Percentiles rank a stretch among this genome's conserved stretches.
phyloP scores from a whole-genome alignment of 2,113 vertebrate genomes.

The Leucopsar rothschildi region DNA sequence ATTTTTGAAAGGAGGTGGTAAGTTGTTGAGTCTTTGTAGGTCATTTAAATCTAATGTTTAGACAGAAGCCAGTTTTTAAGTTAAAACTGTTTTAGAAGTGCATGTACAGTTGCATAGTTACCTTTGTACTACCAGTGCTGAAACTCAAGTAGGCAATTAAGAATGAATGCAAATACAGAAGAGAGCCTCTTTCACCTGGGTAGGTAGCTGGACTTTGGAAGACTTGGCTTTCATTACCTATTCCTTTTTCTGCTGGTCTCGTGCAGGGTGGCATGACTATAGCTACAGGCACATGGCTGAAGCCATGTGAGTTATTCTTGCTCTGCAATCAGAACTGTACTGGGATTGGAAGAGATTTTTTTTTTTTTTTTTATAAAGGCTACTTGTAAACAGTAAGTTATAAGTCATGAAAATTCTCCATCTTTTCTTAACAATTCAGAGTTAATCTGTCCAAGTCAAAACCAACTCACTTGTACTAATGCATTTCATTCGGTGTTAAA shows the following conservation, averaged over 20 bases:
- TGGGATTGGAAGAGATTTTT: neutral
- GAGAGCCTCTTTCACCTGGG: neutral
- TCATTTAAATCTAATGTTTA: neutral
- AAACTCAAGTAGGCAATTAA: neutral
- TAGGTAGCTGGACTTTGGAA: constrained; percentile 23
- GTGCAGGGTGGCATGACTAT: neutral
- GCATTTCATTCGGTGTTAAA: neutral
- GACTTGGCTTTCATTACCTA: neutral
- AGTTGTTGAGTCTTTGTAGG: neutral
- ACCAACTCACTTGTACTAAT: neutral
- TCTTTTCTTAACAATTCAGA: neutral
- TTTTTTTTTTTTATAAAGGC: neutral
- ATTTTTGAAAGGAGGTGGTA: neutral
- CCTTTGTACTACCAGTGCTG: neutral
- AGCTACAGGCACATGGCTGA: neutral
- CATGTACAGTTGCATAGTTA: neutral
- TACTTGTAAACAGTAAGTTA: neutral
- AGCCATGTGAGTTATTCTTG: neutral
- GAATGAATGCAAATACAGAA: neutral
- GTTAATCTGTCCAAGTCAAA: neutral
- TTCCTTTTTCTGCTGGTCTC: neutral
- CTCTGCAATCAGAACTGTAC: neutral
- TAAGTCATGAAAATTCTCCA: neutral
- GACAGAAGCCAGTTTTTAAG: neutral
- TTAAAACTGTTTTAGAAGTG: neutral